Evolutionary conservation across 2,113 vertebrate species (phyloP).

Genomic region (Himantopus leucocephalus): DNA sequence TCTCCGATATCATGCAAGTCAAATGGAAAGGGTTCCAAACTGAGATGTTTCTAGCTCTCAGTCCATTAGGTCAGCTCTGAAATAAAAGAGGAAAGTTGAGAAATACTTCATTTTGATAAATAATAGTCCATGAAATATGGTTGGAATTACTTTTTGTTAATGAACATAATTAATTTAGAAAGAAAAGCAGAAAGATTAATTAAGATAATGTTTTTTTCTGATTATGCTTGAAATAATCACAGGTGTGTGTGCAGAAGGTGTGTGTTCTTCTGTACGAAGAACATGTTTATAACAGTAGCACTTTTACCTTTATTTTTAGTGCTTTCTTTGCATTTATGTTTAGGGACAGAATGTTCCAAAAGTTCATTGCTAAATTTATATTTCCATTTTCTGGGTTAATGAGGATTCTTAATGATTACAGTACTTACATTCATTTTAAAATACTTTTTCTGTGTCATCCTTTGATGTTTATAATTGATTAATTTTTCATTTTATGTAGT

Average conservation of each 20-base stretch:
- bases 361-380: neutral
- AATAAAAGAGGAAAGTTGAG: neutral
- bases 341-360: neutral
- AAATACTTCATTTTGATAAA: constrained; percentile 22
- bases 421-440: constrained; percentile 22
- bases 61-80: neutral
- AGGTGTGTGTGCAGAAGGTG: neutral
- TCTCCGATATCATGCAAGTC: neutral
- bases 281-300: neutral
- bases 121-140: neutral
- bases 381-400: constrained; percentile 18
- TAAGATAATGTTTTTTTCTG: neutral
- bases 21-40: neutral
- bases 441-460: constrained; percentile 14
- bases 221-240: neutral
- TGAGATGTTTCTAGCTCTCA: neutral
- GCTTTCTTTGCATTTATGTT: neutral
- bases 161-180: neutral
- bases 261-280: neutral
- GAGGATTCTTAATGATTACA: constrained; percentile 21
- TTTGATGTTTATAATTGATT: constrained; percentile 66
- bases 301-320: neutral
- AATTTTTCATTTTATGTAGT: constrained; percentile 53
- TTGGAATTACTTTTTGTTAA: constrained; percentile 20
- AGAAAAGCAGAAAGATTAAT: neutral